phyloP scores from a whole-genome alignment of 2,888 invertebrate species.

The Tetheella fluctuosa region DNA sequence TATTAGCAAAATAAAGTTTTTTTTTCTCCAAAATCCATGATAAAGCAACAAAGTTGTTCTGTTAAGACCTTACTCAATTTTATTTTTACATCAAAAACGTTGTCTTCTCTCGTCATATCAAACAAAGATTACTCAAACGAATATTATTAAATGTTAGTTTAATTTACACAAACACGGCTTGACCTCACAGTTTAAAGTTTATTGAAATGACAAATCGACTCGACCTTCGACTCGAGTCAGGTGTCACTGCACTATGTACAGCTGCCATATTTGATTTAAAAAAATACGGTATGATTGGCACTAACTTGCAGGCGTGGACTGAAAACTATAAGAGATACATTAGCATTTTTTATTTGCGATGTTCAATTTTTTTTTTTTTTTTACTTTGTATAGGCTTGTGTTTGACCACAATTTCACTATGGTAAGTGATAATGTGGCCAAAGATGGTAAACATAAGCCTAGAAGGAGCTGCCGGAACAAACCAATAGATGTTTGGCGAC shows the following conservation, averaged over 20 bases:
- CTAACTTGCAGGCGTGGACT: background rate
- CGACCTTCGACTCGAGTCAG: background rate
- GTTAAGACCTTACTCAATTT: too few species aligned
- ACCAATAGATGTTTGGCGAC: too few species aligned
- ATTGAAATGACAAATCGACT: slow-evolving; percentile 9
- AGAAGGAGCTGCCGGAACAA: too few species aligned
- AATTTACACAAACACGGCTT: slow-evolving; percentile 7
- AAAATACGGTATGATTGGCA: background rate
- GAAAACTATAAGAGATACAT: background rate
- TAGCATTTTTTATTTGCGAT: background rate
- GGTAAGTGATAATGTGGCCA: too few species aligned
- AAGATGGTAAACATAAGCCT: too few species aligned
- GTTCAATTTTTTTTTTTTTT: too few species aligned
- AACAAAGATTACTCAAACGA: background rate
- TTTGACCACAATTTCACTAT: too few species aligned
- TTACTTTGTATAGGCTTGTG: too few species aligned
- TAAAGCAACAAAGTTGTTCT: too few species aligned
- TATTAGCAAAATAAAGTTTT: too few species aligned
- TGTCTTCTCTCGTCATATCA: slow-evolving; percentile 4
- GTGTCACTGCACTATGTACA: slow-evolving; percentile 1
- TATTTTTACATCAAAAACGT: background rate
- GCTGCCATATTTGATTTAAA: background rate
- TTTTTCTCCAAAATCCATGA: too few species aligned
- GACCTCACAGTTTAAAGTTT: background rate
- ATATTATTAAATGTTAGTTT: slow-evolving; percentile 1